Percentiles rank a stretch among this genome's conserved stretches.
These are phyloP conservation scores for Halictus rubicundus DNA, from an alignment of 1,140 invertebrate species.

Conservation along the genomic window DNA sequence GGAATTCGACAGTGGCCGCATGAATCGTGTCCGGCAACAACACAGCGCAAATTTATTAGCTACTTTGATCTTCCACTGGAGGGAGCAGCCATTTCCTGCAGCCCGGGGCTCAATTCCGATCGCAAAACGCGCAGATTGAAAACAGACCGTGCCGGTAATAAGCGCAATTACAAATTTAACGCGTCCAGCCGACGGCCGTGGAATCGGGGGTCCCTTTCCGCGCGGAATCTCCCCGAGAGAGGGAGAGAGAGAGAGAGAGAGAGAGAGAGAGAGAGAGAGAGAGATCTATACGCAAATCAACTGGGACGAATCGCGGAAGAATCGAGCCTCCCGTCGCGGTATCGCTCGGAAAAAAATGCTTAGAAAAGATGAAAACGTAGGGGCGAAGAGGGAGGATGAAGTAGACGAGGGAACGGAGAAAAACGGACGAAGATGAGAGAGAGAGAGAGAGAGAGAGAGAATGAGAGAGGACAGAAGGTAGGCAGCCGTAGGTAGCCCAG, in stretches of 20 bases:
- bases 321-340: slow-evolving; percentile 52
- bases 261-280: no score
- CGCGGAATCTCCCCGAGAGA: slow-evolving; percentile 9
- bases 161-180: slow-evolving; percentile 68
- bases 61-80: background rate
- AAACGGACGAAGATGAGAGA: slow-evolving; percentile 7
- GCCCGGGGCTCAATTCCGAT: slow-evolving; percentile 7
- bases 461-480: background rate
- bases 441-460: slow-evolving; percentile 8
- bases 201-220: background rate
- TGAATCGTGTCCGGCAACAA: no score
- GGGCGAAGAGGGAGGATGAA: background rate
- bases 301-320: slow-evolving; percentile 62
- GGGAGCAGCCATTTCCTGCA: background rate
- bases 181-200: slow-evolving; percentile 33
- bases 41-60: background rate
- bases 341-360: slow-evolving; percentile 25
- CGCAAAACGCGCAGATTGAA: slow-evolving; percentile 34
- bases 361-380: background rate
- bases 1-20: no score
- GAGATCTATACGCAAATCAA: slow-evolving; percentile 59
- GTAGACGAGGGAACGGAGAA: background rate
- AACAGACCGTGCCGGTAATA: slow-evolving; percentile 49
- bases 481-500: slow-evolving; percentile 10
- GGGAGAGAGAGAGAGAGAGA: no score